Evolutionary conservation across 2,888 invertebrate genomes (phyloP).

Genomic region (Abrostola triplasia): DNA sequence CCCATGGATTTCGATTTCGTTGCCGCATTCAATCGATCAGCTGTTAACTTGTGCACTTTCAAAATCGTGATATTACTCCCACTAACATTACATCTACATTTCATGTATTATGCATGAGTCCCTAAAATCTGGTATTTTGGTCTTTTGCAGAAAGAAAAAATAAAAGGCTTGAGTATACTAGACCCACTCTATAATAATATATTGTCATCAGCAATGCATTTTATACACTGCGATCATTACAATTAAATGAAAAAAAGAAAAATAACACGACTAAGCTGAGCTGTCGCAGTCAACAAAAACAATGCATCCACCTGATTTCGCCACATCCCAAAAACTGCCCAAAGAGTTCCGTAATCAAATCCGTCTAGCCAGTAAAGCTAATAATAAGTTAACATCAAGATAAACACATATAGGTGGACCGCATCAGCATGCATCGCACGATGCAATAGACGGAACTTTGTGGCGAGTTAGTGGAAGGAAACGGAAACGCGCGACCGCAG

Average conservation of each 20-base stretch:
- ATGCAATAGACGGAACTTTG: constrained; percentile 66
- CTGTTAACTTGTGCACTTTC: constrained; percentile 33
- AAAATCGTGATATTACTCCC: constrained; percentile 14
- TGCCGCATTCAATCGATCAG: constrained; percentile 42
- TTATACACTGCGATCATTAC: too few relatives aligned
- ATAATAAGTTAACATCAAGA: constrained; percentile 48
- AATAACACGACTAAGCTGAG: too few relatives aligned
- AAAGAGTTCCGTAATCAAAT: constrained; percentile 29
- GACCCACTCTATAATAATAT: too few relatives aligned
- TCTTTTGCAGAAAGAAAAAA: too few relatives aligned
- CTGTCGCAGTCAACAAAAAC: too few relatives aligned
- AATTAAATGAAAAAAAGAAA: too few relatives aligned
- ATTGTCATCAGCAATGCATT: too few relatives aligned
- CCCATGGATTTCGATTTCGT: constrained; percentile 67
- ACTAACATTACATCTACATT: constrained; percentile 13
- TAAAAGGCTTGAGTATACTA: too few relatives aligned
- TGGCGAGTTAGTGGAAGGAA: constrained; percentile 67
- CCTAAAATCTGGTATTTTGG: too few relatives aligned
- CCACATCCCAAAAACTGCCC: constrained; percentile 15
- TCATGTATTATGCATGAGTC: background rate
- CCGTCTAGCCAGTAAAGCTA: constrained; percentile 29
- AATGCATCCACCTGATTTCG: background rate
- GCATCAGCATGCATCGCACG: constrained; percentile 62
- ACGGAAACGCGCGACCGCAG: constrained; percentile 66
- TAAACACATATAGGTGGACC: constrained; percentile 37